Evolutionary conservation across 1,140 invertebrate species (phyloP), one percentile per base, ranked within the genome.

Genomic region (Cyclina sinensis): DNA sequence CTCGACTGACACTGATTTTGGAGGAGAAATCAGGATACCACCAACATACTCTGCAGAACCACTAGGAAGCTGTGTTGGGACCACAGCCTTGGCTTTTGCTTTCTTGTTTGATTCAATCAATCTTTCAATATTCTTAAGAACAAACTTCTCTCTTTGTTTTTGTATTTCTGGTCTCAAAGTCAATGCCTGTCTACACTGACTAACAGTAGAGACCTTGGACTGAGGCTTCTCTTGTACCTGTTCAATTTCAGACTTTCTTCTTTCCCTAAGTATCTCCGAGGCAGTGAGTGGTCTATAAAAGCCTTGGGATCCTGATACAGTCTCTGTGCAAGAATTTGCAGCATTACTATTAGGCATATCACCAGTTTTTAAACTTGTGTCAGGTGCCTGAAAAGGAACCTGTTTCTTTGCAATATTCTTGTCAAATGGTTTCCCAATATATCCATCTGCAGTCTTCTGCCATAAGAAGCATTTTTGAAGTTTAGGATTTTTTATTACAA

Each of bases 401-500:
- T 39, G 73, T 48, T n/a, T 76, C 35, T 78, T 78, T 21, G 27
- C 21, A 62, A 76, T 18, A 76, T 82, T 43, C 30, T 88, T 88
- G 24, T 82, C 39, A 76, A 82, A 88, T 11, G 79, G 86, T 88
- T 83, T 88, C 14, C 86, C 86, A 74, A 83, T 73, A 57, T 82
- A 83, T 3, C 86, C 86, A 43, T 81, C 70, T 59, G 81, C 86
- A 24, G 86, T 82, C 57, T 88, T 88, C 39, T 88, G 65, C 86
- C 86, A 88, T 24, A 88, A 74, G 37, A 88, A 88, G 37, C 79
- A 82, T 59, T 82, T 88, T 30, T 76, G 37, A 3, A 76, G 24
- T 76, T 82, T 88, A 14, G 86, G 86, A 76, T 88, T 83, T 62
- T 30, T 88, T 9, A 88, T 82, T 27, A 88, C 86, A 39, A 88